A percentile compares a stretch with the other conserved stretches of the same genome.
Evolutionary conservation across 2,888 invertebrate species (phyloP).

Genomic region (Lasioglossum oenotherae): DNA sequence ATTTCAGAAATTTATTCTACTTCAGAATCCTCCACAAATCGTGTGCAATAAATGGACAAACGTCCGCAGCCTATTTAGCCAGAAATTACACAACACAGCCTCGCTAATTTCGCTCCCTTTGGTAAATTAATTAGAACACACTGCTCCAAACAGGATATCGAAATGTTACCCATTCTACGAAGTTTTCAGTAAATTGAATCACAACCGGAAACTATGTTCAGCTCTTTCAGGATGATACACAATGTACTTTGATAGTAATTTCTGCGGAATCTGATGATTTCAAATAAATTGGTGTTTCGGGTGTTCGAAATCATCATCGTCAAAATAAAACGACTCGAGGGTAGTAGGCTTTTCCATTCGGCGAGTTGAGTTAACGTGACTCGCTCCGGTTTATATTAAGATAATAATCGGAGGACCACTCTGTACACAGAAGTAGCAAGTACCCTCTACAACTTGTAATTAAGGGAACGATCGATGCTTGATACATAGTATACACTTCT

Average conservation of each 20-base stretch:
- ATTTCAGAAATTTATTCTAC: not conserved
- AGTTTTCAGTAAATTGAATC: not conserved
- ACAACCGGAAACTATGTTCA: not conserved
- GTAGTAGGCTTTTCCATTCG: not conserved
- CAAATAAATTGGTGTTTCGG: not conserved
- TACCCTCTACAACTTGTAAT: conserved; percentile 18
- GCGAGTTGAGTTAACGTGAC: not conserved
- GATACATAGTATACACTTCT: not conserved
- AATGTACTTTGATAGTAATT: not conserved
- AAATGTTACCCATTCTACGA: not conserved
- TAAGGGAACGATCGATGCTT: conserved; percentile 16
- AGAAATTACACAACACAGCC: not conserved
- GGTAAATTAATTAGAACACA: not conserved
- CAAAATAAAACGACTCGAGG: not conserved
- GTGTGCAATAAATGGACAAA: not conserved
- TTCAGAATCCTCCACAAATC: not conserved
- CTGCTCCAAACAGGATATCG: not conserved
- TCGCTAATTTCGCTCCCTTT: not conserved
- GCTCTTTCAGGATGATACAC: not conserved
- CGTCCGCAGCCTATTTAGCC: not conserved
- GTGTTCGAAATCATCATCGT: not conserved
- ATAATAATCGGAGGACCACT: not conserved
- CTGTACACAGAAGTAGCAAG: conserved; percentile 8
- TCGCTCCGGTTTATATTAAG: not conserved
- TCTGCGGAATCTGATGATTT: not conserved